These are phyloP conservation scores for Tretioscincus oriximinensis DNA, from an alignment of 2,113 vertebrate genomes.

Conservation along the genomic window DNA sequence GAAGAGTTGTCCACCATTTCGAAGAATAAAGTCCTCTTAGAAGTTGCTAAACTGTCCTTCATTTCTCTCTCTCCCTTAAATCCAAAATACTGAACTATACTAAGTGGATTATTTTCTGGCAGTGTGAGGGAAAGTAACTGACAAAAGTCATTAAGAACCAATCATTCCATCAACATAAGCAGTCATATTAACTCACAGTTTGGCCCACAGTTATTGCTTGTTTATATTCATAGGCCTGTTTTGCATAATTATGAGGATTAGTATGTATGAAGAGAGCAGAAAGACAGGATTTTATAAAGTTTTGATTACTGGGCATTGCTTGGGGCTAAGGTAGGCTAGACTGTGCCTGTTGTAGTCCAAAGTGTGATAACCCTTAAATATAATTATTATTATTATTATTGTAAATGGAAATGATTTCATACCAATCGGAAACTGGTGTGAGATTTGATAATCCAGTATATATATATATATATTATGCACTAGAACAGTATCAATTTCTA, in stretches of 20 bases:
- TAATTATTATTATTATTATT: neutral
- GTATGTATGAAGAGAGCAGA: neutral
- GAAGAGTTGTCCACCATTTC: neutral
- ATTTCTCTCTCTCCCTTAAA: neutral
- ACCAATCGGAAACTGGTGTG: neutral
- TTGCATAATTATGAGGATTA: conserved; percentile 4
- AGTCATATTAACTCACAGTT: neutral
- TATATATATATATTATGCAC: neutral
- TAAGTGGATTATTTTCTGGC: neutral
- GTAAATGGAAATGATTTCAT: neutral
- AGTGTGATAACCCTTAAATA: neutral
- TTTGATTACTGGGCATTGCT: neutral
- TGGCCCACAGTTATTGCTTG: conserved; percentile 9
- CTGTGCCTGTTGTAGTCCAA: neutral
- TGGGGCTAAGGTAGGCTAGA: too few species aligned
- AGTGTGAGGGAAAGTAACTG: neutral
- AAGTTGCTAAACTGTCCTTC: too few species aligned
- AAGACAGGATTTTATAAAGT: neutral
- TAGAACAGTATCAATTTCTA: neutral
- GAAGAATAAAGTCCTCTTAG: too few species aligned
- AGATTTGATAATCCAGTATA: neutral
- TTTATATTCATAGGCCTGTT: conserved; percentile 2
- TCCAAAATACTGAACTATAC: neutral
- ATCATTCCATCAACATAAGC: neutral
- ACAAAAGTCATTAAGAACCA: neutral